These are phyloP conservation scores for Urophycis tenuis DNA, from an alignment of 2,797 vertebrate species.

Conservation along the genomic window DNA sequence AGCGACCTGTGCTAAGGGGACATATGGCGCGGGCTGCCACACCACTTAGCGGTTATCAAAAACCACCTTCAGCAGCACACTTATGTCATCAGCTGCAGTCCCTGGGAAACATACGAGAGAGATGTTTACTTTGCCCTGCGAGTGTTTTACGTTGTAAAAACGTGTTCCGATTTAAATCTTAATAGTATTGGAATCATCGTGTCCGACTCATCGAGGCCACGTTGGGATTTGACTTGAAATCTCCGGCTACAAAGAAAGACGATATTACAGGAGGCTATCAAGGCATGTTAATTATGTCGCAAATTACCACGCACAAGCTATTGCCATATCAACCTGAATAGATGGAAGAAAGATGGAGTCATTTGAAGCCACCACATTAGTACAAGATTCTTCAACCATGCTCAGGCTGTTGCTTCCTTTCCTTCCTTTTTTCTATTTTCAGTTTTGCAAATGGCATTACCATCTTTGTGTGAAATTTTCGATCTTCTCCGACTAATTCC, in stretches of 20 bases:
- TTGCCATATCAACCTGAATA: background rate
- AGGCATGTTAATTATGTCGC: background rate
- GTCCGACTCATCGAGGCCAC: background rate
- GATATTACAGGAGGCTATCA: background rate
- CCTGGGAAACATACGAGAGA: background rate
- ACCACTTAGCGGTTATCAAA: background rate
- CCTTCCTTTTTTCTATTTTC: no score
- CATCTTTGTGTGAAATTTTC: no score
- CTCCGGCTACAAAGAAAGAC: background rate
- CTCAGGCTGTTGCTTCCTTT: no score
- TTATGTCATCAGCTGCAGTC: background rate
- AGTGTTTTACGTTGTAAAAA: background rate
- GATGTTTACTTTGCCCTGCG: background rate
- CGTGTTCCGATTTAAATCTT: background rate
- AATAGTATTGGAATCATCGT: background rate
- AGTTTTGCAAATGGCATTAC: no score
- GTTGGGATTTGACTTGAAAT: background rate
- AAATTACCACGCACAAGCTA: no score
- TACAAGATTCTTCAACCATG: no score
- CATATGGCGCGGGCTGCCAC: background rate
- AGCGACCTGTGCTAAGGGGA: background rate
- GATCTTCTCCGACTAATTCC: no score
- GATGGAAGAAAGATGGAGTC: no score
- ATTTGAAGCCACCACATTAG: no score
- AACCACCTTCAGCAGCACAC: background rate